A percentile compares a stretch with the other conserved stretches of the same genome.
Conservation (phyloP, 2,113 vertebrate species). For the Anguilla japonica region DNA sequence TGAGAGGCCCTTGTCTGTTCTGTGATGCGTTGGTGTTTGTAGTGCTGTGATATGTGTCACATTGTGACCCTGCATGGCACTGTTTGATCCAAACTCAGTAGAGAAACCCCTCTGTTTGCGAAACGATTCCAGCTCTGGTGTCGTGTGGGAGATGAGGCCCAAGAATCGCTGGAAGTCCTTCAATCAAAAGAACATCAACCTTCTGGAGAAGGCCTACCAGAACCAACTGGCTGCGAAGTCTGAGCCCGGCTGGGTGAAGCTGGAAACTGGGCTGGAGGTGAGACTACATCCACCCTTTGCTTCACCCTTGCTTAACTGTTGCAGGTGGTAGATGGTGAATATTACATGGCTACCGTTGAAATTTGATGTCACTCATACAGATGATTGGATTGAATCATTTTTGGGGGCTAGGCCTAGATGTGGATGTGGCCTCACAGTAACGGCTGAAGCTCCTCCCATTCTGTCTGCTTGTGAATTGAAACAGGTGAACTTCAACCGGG, state of each 20-base stretch:
- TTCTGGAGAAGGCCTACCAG: slow-evolving; percentile 85
- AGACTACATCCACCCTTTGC: neutral
- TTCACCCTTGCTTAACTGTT: neutral
- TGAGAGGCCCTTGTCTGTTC: no score
- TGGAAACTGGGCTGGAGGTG: slow-evolving; percentile 86
- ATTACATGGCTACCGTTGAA: no score
- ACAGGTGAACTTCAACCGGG: slow-evolving; percentile 83
- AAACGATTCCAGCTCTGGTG: slow-evolving; percentile 78
- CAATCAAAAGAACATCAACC: slow-evolving; percentile 86
- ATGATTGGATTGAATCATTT: no score
- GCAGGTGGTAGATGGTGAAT: neutral
- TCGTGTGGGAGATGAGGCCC: slow-evolving; percentile 90
- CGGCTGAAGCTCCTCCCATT: neutral
- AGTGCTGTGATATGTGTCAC: neutral
- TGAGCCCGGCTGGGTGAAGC: slow-evolving; percentile 71
- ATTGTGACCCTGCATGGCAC: neutral
- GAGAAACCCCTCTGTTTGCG: neutral
- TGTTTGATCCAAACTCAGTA: neutral
- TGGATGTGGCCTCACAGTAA: neutral
- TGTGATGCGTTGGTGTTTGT: no score
- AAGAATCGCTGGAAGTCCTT: slow-evolving; percentile 92
- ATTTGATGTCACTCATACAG: no score
- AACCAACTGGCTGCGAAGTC: slow-evolving; percentile 58
- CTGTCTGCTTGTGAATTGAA: slow-evolving; percentile 17
- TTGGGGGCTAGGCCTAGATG: neutral